phyloP scores from a whole-genome alignment of 2,888 invertebrate species.

The Habrosyne pyritoides region DNA sequence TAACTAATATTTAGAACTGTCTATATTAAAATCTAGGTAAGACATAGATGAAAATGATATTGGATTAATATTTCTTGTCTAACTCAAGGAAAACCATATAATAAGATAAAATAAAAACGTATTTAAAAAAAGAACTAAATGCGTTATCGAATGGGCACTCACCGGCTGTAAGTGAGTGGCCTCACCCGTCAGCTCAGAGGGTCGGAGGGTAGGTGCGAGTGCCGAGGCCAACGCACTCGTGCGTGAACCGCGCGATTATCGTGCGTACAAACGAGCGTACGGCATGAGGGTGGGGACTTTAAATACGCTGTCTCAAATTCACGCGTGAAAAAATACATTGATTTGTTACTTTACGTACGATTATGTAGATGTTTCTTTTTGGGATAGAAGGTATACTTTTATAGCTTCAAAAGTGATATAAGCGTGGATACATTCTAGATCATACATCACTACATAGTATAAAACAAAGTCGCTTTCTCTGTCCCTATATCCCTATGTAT shows the following conservation, averaged over 20 bases:
- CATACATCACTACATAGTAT: no score
- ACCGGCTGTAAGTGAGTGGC: background rate
- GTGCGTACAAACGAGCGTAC: conserved; percentile 5
- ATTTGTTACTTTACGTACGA: background rate
- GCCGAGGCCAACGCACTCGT: conserved; percentile 5
- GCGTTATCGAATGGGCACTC: background rate
- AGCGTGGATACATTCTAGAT: no score
- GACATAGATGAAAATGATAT: no score
- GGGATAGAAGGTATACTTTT: background rate
- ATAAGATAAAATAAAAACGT: no score
- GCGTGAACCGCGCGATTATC: conserved; percentile 2
- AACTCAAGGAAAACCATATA: no score
- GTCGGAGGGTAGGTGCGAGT: background rate
- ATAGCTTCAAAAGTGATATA: no score
- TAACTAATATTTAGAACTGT: no score
- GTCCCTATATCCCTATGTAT: no score
- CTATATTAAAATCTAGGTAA: no score
- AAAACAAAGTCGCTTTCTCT: no score
- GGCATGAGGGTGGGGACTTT: background rate
- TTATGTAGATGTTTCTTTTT: background rate
- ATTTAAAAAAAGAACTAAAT: no score
- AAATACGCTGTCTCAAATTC: background rate
- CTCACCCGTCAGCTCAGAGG: conserved; percentile 7
- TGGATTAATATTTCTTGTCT: no score
- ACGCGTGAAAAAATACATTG: conserved; percentile 1